A percentile compares a stretch with the other conserved stretches of the same genome.
phyloP scores from a whole-genome alignment of 1,140 invertebrate species.

The Pseudomyrmex gracilis region DNA sequence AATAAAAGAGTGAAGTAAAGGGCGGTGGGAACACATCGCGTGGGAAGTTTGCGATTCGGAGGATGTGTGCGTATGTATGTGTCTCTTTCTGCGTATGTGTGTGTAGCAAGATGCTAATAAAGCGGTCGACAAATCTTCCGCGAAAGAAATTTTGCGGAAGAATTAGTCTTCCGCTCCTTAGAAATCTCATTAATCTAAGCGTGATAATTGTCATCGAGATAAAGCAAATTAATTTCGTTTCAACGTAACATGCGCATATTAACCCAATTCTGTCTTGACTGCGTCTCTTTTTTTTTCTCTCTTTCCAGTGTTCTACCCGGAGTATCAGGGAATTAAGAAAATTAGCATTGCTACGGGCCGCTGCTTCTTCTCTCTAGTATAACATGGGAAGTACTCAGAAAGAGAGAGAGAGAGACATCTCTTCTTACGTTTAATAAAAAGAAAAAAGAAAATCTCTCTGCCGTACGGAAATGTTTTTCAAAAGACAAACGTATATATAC shows the following conservation, averaged over 20 bases:
- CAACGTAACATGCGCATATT: background rate
- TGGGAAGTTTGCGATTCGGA: slow-evolving; percentile 42
- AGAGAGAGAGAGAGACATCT: too few relatives aligned
- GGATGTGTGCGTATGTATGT: too few relatives aligned
- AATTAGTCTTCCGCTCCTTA: slow-evolving; percentile 17
- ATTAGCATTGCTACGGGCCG: slow-evolving; percentile 8
- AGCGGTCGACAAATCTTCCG: slow-evolving; percentile 38
- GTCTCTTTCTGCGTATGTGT: background rate
- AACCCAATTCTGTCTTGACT: background rate
- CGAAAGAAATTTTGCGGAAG: slow-evolving; percentile 12
- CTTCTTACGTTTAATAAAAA: slow-evolving; percentile 2
- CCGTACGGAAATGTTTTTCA: slow-evolving; percentile 5
- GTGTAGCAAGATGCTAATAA: slow-evolving; percentile 36
- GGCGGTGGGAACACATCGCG: slow-evolving; percentile 62
- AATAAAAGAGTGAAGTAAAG: slow-evolving; percentile 57
- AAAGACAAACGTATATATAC: slow-evolving; percentile 6
- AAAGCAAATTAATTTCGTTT: slow-evolving; percentile 26
- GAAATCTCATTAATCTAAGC: slow-evolving; percentile 8
- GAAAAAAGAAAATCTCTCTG: background rate
- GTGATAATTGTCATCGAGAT: slow-evolving; percentile 4
- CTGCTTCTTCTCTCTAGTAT: background rate
- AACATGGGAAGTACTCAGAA: background rate
- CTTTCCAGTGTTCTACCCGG: background rate
- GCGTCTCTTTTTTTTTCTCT: background rate
- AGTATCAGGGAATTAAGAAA: slow-evolving; percentile 13